These are phyloP conservation scores for Hyperoplus lanceolatus DNA, from an alignment of 2,797 vertebrate species.

Conservation along the genomic window DNA sequence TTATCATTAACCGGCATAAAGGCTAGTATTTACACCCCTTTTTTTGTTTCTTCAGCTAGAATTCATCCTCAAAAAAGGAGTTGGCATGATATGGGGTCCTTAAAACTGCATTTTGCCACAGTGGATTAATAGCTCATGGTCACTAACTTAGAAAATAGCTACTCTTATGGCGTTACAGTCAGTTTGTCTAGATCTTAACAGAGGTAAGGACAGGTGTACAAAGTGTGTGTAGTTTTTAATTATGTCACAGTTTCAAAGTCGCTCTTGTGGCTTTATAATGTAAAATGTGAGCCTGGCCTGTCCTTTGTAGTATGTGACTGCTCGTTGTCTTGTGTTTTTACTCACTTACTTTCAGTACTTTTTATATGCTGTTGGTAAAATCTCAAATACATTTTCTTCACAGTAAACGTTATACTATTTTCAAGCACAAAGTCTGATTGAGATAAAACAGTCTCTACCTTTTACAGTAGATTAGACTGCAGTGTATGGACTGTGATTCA, in stretches of 20 bases:
- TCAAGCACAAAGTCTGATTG: constrained; percentile 3
- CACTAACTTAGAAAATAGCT: constrained; percentile 38
- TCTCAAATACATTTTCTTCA: constrained; percentile 4
- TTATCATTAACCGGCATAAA: not conserved
- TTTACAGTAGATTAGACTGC: not conserved
- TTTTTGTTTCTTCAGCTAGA: constrained; percentile 9
- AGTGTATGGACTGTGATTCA: too few relatives aligned
- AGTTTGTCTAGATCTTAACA: constrained; percentile 31
- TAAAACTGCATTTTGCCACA: constrained; percentile 23
- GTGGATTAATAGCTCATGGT: constrained; percentile 36
- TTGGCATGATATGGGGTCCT: constrained; percentile 30
- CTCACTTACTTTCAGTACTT: not conserved
- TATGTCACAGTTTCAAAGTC: constrained; percentile 6
- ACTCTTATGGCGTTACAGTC: constrained; percentile 31
- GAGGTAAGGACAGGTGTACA: constrained; percentile 35
- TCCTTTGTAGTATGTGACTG: not conserved
- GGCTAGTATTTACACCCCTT: not conserved
- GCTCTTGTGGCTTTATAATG: constrained; percentile 10
- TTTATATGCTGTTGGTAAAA: not conserved
- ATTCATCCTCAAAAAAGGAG: constrained; percentile 20
- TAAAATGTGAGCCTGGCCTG: not conserved
- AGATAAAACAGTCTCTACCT: not conserved
- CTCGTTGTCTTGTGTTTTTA: not conserved
- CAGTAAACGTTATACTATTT: not conserved
- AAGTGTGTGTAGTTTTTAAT: not conserved